Conservation (phyloP, 2,797 vertebrate genomes). For the Coilia nasus region DNA sequence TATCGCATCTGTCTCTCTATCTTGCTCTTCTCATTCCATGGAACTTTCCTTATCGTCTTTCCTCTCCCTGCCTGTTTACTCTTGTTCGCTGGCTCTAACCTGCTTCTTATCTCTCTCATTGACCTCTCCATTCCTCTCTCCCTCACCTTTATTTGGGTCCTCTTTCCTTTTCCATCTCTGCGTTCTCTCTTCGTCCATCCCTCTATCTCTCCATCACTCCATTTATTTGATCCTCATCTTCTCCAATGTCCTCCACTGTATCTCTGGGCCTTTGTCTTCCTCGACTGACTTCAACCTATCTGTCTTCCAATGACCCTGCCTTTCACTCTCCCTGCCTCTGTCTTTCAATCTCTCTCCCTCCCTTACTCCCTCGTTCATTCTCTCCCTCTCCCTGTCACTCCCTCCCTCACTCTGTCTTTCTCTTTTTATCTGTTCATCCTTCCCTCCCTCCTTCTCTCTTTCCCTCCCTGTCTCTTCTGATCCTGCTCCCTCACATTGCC, state of each 20-base stretch:
- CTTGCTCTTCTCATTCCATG: too few species aligned
- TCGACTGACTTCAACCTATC: not conserved
- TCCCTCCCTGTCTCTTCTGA: not conserved
- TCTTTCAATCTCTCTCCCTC: constrained; percentile 22
- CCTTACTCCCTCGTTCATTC: not conserved
- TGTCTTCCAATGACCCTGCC: constrained; percentile 25
- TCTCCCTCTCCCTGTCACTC: not conserved
- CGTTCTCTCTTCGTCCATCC: not conserved
- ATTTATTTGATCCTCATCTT: not conserved
- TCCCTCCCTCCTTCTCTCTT: not conserved
- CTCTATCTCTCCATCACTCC: not conserved
- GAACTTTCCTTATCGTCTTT: not conserved
- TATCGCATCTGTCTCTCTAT: too few species aligned
- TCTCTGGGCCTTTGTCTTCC: not conserved
- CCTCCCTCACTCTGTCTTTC: not conserved
- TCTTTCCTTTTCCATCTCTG: not conserved
- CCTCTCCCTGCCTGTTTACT: not conserved
- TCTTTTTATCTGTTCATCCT: not conserved
- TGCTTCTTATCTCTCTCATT: not conserved
- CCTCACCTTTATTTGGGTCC: too few species aligned
- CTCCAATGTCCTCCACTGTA: not conserved
- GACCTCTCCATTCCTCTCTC: too few species aligned
- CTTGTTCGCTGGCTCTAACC: not conserved
- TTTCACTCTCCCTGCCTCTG: constrained; percentile 12
- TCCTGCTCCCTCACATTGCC: not conserved